These are phyloP conservation scores for Bombus haemorrhoidalis DNA, from an alignment of 1,140 invertebrate species.

Conservation along the genomic window DNA sequence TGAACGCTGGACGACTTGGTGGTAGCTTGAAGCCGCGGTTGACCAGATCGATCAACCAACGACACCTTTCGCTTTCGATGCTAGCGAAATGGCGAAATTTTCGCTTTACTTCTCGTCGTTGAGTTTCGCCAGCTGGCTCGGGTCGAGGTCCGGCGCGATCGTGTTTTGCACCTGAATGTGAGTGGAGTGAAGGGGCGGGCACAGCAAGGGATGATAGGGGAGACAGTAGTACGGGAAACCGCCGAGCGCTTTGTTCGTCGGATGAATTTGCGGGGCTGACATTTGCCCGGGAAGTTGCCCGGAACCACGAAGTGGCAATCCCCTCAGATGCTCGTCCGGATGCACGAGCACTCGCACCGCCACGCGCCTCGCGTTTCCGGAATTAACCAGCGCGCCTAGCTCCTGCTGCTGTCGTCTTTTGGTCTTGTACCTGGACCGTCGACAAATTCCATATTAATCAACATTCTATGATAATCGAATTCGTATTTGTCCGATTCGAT, in stretches of 20 bases:
- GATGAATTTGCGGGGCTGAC: conserved; percentile 75
- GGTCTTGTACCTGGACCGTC: conserved; percentile 77
- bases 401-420: conserved; percentile 81
- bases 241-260: conserved; percentile 76
- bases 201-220: conserved; percentile 81
- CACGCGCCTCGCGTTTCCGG: conserved; percentile 77
- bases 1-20: neutral
- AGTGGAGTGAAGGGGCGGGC: conserved; percentile 76
- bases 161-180: conserved; percentile 77
- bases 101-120: conserved; percentile 71
- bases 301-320: conserved; percentile 74
- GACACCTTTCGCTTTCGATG: neutral
- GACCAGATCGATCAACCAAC: neutral
- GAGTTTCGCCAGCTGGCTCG: conserved; percentile 73
- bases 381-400: conserved; percentile 80
- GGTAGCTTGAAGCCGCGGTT: neutral
- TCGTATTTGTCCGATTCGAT: too few relatives aligned
- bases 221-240: conserved; percentile 81
- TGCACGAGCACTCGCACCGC: conserved; percentile 80
- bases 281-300: conserved; percentile 77
- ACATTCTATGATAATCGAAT: too few relatives aligned
- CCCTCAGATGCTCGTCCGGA: conserved; percentile 79
- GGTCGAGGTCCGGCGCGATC: conserved; percentile 71
- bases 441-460: too few relatives aligned
- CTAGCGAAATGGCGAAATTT: neutral